Base-by-base conservation (phyloP, 1,140 invertebrate genomes). In the Rhizoglyphus robini region DNA sequence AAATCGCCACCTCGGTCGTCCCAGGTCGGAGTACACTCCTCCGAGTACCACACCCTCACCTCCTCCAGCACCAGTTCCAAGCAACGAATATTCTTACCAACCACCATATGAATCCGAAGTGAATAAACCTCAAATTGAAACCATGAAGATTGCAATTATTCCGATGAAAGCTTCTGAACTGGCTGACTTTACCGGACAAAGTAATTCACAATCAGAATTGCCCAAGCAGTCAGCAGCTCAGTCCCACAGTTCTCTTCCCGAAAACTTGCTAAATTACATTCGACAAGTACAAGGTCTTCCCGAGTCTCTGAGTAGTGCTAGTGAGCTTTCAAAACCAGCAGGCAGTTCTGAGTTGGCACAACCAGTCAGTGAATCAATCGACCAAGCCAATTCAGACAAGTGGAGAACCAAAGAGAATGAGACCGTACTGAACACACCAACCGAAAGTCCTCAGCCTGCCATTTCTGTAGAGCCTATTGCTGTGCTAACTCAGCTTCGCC, bases 221-320 rank as follows among this genome's bases (percentile, higher is more conserved):
- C 41, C 41, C 15, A 54, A 54, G 20, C 51, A 54, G 31, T 32
- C 51, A 15, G 23, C 8, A 54, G 20, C 8, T 27, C 8, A n/a
- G n/a, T n/a, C n/a, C n/a, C n/a, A 41, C 18, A 18, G 36, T 54
- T 25, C 23, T 11, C 20, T 54, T 5, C 51, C 51, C 8, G 8
- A 54, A 54, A 54, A 54, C 20, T 54, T 54, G 31, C 8, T 54
- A 8, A 54, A 54, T 41, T 54, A 54, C 51, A 54, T 54, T 54
- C 51, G 51, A 27, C 51, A 54, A 54, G 51, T 54, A 32, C 51
- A 54, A 20, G 51, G 20, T 54, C 51, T 46, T 15, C 15, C 41
- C 23, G 41, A 46, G n/a, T n/a, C n/a, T n/a, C n/a, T n/a, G n/a
- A n/a, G n/a, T n/a, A n/a, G n/a, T n/a, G n/a, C n/a, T n/a, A n/a